phyloP scores from a whole-genome alignment of 2,888 invertebrate genomes.

The Lepidocyrtoides sp. region DNA sequence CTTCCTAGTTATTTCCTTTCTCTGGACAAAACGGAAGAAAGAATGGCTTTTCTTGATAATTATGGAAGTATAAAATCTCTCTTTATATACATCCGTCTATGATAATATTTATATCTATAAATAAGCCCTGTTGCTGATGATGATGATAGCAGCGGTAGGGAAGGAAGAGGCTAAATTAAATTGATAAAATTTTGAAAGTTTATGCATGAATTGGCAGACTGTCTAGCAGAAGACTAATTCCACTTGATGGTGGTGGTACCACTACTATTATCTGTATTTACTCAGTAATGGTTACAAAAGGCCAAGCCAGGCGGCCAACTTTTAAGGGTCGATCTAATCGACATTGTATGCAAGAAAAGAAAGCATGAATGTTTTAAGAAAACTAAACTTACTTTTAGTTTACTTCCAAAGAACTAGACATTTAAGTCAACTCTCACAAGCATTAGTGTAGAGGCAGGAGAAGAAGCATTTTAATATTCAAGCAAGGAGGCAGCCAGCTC shows the following conservation, averaged over 20 bases:
- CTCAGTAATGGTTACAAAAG: constrained; percentile 13
- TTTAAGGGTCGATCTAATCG: constrained; percentile 56
- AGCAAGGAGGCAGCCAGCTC: background rate
- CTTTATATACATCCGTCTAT: background rate
- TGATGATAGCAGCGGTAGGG: background rate
- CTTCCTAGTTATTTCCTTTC: constrained; percentile 50
- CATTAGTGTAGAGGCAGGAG: background rate
- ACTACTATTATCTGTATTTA: background rate
- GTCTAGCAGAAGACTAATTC: constrained; percentile 46
- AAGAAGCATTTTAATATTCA: constrained; percentile 57
- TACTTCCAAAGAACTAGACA: background rate
- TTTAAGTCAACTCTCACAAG: constrained; percentile 28
- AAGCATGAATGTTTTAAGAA: constrained; percentile 23
- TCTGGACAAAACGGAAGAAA: constrained; percentile 61
- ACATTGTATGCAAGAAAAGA: constrained; percentile 46
- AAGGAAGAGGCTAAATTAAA: constrained; percentile 51
- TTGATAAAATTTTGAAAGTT: constrained; percentile 67
- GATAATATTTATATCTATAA: no score
- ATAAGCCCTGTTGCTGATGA: no score
- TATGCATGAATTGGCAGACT: constrained; percentile 65
- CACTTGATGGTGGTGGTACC: background rate
- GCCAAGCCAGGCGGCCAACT: background rate
- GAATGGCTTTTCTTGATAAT: constrained; percentile 40
- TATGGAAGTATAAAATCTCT: constrained; percentile 31
- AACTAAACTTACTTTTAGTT: background rate